Percentiles rank a stretch among this genome's conserved stretches.
phyloP scores from a whole-genome alignment of 1,140 invertebrate species.

The Caerostris darwini region DNA sequence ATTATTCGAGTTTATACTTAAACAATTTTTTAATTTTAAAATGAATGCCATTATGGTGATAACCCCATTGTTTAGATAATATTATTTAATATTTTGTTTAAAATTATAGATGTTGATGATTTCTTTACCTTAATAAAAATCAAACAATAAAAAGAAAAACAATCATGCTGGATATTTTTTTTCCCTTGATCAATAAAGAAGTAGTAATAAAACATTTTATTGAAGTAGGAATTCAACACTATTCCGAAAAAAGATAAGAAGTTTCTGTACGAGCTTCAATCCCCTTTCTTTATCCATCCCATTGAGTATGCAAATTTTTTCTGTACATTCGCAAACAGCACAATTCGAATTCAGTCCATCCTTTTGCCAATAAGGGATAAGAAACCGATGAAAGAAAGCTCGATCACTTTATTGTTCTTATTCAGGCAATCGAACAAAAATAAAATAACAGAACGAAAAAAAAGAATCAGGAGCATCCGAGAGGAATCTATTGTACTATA shows the following conservation, averaged over 20 bases:
- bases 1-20: too few relatives aligned
- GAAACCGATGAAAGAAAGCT: slow-evolving; percentile 10
- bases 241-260: neutral
- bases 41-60: too few relatives aligned
- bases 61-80: too few relatives aligned
- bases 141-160: too few relatives aligned
- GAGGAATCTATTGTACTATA: slow-evolving; percentile 7
- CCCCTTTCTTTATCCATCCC: neutral
- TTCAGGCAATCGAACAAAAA: neutral
- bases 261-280: neutral
- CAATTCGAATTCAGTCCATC: neutral
- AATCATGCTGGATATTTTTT: too few relatives aligned
- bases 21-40: too few relatives aligned
- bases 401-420: slow-evolving; percentile 9
- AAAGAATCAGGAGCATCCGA: neutral
- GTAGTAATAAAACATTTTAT: too few relatives aligned
- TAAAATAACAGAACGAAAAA: neutral
- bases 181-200: too few relatives aligned
- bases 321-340: neutral
- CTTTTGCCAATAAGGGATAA: neutral
- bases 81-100: too few relatives aligned
- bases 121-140: too few relatives aligned
- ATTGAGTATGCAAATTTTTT: neutral
- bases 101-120: too few relatives aligned
- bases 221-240: too few relatives aligned